Base-by-base conservation (phyloP, 2,113 vertebrate genomes). In the Pluvialis apricaria region DNA sequence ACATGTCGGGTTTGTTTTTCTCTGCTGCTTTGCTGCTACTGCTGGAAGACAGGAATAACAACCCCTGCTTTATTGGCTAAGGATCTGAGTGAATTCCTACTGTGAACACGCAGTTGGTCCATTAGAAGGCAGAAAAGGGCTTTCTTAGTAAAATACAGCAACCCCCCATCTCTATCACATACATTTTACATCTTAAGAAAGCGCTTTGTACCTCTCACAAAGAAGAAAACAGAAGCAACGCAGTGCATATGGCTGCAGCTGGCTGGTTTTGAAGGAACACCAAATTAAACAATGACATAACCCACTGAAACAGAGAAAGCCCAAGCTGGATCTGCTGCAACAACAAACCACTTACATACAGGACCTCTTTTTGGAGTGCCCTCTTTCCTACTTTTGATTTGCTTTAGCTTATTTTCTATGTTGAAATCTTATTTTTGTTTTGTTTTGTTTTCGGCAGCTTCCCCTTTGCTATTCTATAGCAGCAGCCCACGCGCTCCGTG, bases 261-360 rank as follows among this genome's bases (percentile, higher is more conserved):
- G 92, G 25, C 66, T 40, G 71, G 61, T 38, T 62, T 83, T 90
- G 86, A 96, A 94, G 93, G 86, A 88, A 88, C 78, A 93, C 82
- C 94, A 97, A 96, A 83, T 24, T n/a, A 94, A 97, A 97, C 83
- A 93, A 69, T 54, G 90, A 93, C 95, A 92, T 38, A 97, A 94
- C 79, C 82, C 93, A 51, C 66, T 91, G 75, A 54, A 61, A 95
- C 42, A 70, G 88, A 88, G 69, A 91, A 86, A 97, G 96, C 45
- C 79, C 86, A 88, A 87, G 77, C 61, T 60, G 72, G 47, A 94
- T 84, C 82, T 76, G 88, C 90, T 88, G 73, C 38, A 86, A 85
- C 54, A 81, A 92, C 90, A 92, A 82, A 58, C 54, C 16, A 11
- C 55, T 83, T 24, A 42, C 51, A 86, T 85, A 45, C 47, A 76